phyloP scores from a whole-genome alignment of 2,888 invertebrate genomes.

The Pseudanteris insignis region DNA sequence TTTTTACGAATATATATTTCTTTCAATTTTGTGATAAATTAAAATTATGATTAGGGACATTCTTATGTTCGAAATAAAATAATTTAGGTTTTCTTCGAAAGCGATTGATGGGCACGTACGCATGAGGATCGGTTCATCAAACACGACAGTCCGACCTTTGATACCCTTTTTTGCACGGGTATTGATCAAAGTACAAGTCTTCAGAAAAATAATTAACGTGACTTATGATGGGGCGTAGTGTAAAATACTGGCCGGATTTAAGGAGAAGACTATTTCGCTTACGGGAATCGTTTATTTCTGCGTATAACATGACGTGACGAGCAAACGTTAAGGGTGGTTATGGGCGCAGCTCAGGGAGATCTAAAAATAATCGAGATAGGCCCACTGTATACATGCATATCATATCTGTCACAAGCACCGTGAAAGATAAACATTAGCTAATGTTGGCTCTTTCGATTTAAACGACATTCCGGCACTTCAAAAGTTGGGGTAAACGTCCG shows the following conservation, averaged over 20 bases:
- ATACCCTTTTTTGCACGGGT: not conserved
- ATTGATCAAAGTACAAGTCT: conserved; percentile 18
- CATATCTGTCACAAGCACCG: conserved; percentile 35
- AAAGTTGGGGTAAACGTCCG: conserved; percentile 1
- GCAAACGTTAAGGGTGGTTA: conserved; percentile 40
- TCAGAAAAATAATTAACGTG: conserved; percentile 28
- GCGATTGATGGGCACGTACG: not conserved
- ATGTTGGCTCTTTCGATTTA: conserved; percentile 24
- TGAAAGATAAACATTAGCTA: conserved; percentile 36
- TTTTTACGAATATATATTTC: not conserved
- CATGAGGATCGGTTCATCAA: too few species aligned
- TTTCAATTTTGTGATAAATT: too few species aligned
- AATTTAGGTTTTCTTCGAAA: too few species aligned
- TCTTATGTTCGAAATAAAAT: too few species aligned
- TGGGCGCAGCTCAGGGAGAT: conserved; percentile 30
- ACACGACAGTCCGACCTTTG: not conserved
- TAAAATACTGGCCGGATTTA: conserved; percentile 32
- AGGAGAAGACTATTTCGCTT: conserved; percentile 28
- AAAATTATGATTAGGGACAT: too few species aligned
- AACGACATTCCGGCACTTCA: conserved; percentile 24
- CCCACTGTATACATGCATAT: conserved; percentile 32
- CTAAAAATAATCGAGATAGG: conserved; percentile 40
- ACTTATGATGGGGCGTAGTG: conserved; percentile 18
- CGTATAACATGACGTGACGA: conserved; percentile 39
- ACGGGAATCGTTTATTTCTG: conserved; percentile 35